Conservation (phyloP, 2,888 invertebrate genomes). For the Heliconius ismenius region DNA sequence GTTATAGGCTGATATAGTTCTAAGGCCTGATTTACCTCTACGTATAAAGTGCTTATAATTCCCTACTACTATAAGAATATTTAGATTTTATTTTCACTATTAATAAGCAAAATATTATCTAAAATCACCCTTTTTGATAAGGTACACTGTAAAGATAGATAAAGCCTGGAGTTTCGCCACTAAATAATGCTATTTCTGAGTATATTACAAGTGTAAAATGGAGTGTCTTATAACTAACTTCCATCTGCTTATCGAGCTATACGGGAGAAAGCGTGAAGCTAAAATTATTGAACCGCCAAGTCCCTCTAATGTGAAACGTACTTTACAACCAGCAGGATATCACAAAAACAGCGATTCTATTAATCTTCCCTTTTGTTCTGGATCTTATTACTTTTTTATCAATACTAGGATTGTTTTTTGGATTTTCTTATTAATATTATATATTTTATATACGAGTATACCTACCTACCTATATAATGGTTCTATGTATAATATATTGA, state of each 20-base stretch:
- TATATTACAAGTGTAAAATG: background rate
- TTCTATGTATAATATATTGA: background rate
- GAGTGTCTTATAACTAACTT: background rate
- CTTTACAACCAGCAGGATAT: constrained; percentile 37
- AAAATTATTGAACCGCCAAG: background rate
- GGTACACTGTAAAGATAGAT: too few species aligned
- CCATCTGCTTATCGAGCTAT: background rate
- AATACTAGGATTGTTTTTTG: constrained; percentile 20
- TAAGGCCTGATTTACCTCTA: too few species aligned
- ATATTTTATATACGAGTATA: background rate
- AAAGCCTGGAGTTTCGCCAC: too few species aligned
- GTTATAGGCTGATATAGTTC: too few species aligned
- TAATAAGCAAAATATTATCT: too few species aligned
- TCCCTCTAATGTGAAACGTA: constrained; percentile 19
- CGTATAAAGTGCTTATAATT: too few species aligned
- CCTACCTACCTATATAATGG: background rate
- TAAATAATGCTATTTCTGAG: too few species aligned
- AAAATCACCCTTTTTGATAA: too few species aligned
- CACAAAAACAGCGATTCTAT: constrained; percentile 36
- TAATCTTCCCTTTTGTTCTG: constrained; percentile 41
- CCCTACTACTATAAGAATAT: too few species aligned
- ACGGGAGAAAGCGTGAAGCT: background rate
- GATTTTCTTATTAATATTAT: constrained; percentile 18
- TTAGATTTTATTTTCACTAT: too few species aligned
- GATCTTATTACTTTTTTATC: constrained; percentile 34